Conservation (phyloP, 2,113 vertebrate species). For the Parotia lawesii region DNA sequence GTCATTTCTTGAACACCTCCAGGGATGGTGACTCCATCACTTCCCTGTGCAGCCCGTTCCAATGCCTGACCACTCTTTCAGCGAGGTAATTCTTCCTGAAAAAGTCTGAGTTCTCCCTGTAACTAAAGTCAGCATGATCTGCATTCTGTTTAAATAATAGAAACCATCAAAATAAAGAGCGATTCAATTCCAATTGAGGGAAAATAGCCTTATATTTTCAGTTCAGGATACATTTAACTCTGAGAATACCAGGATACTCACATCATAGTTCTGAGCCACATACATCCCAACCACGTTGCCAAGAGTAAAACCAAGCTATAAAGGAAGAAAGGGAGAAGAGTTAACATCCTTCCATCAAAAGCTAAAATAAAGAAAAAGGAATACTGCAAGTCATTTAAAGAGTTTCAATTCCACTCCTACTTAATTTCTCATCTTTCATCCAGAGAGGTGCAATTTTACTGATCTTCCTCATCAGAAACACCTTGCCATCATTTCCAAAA, state of each 20-base stretch:
- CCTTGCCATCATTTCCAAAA: not conserved
- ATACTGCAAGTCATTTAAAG: not conserved
- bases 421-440: not conserved
- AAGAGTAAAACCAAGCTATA: slow-evolving; percentile 91
- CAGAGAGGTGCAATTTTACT: not conserved
- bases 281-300: slow-evolving; percentile 97
- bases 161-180: not conserved
- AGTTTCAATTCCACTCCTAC: not conserved
- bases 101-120: not conserved
- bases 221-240: not conserved
- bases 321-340: slow-evolving; percentile 19
- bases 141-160: not conserved
- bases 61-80: not conserved
- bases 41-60: not conserved
- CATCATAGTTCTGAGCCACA: slow-evolving; percentile 97
- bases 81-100: not conserved
- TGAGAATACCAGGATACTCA: slow-evolving; percentile 61
- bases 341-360: not conserved
- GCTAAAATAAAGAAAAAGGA: not conserved
- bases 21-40: not conserved
- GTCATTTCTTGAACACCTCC: not conserved
- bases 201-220: not conserved
- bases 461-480: not conserved
- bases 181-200: not conserved
- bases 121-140: not conserved